phyloP scores from a whole-genome alignment of 2,888 invertebrate species.

The Polyploca ridens region DNA sequence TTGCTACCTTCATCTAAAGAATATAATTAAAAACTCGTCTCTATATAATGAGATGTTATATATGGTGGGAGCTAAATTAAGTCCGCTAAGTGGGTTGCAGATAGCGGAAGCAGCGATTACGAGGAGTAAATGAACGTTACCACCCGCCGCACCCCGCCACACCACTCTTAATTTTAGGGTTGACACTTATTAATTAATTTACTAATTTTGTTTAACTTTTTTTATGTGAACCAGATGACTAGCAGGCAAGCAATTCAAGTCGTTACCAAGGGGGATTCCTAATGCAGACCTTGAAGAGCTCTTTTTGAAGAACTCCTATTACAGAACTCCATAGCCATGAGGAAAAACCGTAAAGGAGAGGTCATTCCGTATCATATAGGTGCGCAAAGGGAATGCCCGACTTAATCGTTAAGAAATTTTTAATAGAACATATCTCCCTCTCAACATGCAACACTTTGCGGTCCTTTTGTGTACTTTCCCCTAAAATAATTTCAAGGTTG shows the following conservation, averaged over 20 bases:
- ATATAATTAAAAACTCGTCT: background rate
- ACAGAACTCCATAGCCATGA: no score
- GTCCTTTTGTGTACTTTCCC: no score
- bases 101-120: constrained; percentile 67
- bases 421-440: no score
- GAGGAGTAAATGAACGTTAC: constrained; percentile 67
- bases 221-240: background rate
- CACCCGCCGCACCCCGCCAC: constrained; percentile 42
- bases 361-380: no score
- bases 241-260: background rate
- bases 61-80: constrained; percentile 41
- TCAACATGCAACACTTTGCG: no score
- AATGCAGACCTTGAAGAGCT: no score
- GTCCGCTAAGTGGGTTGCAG: constrained; percentile 69
- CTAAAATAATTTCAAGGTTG: no score
- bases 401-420: no score
- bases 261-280: no score
- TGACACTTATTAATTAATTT: constrained; percentile 29
- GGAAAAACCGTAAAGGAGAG: no score
- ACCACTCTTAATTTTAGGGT: constrained; percentile 45
- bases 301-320: no score
- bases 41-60: background rate
- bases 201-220: background rate
- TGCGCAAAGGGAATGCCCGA: no score
- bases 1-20: background rate